Base-by-base conservation (phyloP, 23 tunicate genomes). In the Aplidium turbinatum region DNA sequence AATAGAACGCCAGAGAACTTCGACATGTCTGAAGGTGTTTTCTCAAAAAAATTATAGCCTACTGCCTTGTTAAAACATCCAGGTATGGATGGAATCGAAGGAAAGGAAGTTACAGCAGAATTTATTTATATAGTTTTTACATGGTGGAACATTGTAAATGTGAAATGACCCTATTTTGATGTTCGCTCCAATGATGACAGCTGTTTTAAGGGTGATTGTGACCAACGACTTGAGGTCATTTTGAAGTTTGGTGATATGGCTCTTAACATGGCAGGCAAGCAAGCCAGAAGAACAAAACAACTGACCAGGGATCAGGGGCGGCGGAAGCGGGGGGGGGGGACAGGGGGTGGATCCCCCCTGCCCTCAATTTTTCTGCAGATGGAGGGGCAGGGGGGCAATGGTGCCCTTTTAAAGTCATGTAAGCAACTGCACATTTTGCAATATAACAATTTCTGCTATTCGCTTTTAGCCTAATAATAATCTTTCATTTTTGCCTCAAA, bases 211-310 rank as follows among this genome's bases (percentile, higher is more conserved):
- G 22, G 19, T 11, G 61, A 54, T 11, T 16, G 31, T 29, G 67
- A 60, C 67, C 35, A 60, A 11, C 38, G 67, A n/a, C 31, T 60
- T 5, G 5, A 11, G 7, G 30, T 60, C n/a, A 29, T 60, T 9
- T 23, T 29, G n/a, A 19, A 60, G 31, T 60, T 60, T 29, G 34
- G 67, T 60, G 67, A 60, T 60, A 60, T 60, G 35, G 7, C 35
- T 29, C 18, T 60, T 4, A 29, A 29, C 30, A 60, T 60, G 67
- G 35, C 67, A 11, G 67, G 35, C 35, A 28, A 28, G 36, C 67
- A 27, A 30, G 67, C 18, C 4, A 4, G 67, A 19, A 11, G 38
- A 27, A 30, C 31, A 4, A 60, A 60, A 6, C 67, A 60, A 29
- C 38, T 60, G 9, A 29, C 36, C 18, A 60, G n/a, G 31, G 67